Conservation (phyloP, 1,140 invertebrate species). For the Atopsyche davidsoni region DNA sequence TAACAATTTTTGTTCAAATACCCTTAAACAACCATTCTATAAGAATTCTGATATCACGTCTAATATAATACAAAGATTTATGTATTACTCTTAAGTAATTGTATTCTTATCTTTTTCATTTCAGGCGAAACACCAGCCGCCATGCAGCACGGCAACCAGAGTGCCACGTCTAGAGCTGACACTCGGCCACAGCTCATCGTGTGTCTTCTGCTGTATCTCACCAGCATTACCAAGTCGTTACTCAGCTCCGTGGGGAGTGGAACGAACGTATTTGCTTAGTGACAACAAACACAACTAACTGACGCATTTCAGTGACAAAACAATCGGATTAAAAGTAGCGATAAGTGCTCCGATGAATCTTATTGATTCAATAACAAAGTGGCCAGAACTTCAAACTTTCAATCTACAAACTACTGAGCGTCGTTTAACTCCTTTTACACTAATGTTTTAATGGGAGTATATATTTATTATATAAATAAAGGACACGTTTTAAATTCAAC, state of each 20-base stretch:
- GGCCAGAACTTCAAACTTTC: background rate
- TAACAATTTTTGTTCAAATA: too few species aligned
- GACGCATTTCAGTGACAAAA: conserved; percentile 2
- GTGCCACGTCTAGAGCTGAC: conserved; percentile 27
- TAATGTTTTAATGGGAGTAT: too few species aligned
- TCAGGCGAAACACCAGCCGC: conserved; percentile 31
- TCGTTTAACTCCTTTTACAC: background rate
- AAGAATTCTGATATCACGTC: too few species aligned
- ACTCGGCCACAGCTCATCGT: conserved; percentile 25
- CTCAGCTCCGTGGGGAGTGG: conserved; percentile 16
- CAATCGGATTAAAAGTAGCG: background rate
- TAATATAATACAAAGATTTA: too few species aligned
- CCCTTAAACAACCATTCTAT: too few species aligned
- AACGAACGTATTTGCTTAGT: conserved; percentile 10
- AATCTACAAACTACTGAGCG: background rate
- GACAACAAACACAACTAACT: conserved; percentile 5
- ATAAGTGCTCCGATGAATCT: background rate
- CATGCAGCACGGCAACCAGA: conserved; percentile 29
- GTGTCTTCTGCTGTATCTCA: conserved; percentile 25
- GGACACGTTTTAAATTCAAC: too few species aligned
- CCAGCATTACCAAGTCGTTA: conserved; percentile 24
- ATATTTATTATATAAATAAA: too few species aligned
- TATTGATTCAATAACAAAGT: background rate
- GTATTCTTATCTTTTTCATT: too few species aligned
- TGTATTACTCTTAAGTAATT: too few species aligned